Base-by-base conservation (phyloP, 2,113 vertebrate genomes). In the Onychostoma macrolepis region DNA sequence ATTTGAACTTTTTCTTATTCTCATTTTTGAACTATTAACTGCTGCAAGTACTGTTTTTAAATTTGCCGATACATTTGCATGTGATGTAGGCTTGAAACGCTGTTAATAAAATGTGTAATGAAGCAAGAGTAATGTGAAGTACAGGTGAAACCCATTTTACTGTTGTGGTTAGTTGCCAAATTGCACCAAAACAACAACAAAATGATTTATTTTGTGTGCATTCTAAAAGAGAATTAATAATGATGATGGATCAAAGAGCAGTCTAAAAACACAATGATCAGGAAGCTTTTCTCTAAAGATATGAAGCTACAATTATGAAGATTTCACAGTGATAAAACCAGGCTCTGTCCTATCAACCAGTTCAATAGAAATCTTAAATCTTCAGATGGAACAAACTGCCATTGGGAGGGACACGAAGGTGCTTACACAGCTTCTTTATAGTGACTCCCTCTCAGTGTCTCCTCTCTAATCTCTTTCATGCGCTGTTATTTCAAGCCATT, bases 401-500 rank as follows among this genome's bases (percentile, higher is more conserved):
- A 48, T 74, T 19, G 76, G 74, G 58, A 77, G 80, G 85, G 87
- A 89, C 88, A 87, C 89, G 86, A 91, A 86, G 80, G 41, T 45
- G 80, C 89, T 90, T 91, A 90, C 83, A 91, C 88, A 87, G 89
- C 81, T 48, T 48, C 45, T 48, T 41, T 41, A 41, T 41, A 41
- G 41, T 48, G 45, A 15, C 45, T 48, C 45, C 45, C 12, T 48
- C 45, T 48, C 13, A 48, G 45, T 48, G 75, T 87, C 90, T 87
- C 82, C 79, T 86, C 63, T 86, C 78, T 80, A 76, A 50, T 79
- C 86, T 36, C 86, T 88, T 41, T 86, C 77, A 86, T 78, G 85
- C 79, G n/a, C 83, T 86, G 83, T 87, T 89, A 86, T 84, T 84
- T 84, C 30, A 82, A 81, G 50, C 56, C 28, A 61, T 81, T 24